Evolutionary conservation across 2,888 invertebrate genomes (phyloP).

Genomic region (Panzeria rudis): DNA sequence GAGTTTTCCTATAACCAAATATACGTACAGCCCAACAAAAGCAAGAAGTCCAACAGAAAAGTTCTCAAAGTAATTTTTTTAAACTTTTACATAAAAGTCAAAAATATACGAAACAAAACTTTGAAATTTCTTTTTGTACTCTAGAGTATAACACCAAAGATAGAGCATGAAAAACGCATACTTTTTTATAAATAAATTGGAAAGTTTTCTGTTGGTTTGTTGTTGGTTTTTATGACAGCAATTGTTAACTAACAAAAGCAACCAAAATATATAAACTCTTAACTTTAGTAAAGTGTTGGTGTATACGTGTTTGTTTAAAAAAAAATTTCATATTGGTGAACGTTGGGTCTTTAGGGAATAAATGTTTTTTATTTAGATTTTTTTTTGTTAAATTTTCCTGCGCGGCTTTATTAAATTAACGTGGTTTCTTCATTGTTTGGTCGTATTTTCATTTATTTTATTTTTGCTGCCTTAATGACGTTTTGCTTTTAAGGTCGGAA

Average conservation of each 20-base stretch:
- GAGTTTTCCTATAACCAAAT: not conserved
- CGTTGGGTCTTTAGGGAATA: not conserved
- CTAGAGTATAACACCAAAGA: not conserved
- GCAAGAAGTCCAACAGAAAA: not conserved
- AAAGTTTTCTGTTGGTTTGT: slow-evolving; percentile 38
- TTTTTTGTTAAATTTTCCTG: slow-evolving; percentile 2
- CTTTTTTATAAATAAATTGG: not conserved
- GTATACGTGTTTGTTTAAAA: not conserved
- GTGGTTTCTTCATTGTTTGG: not conserved
- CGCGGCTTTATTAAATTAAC: slow-evolving; percentile 51
- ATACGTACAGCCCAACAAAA: not conserved
- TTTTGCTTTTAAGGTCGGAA: slow-evolving; percentile 39
- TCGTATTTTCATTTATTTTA: not conserved
- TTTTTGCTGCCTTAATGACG: slow-evolving; percentile 13
- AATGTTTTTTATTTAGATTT: not conserved
- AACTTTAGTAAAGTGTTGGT: slow-evolving; percentile 1
- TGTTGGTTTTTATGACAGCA: slow-evolving; percentile 21
- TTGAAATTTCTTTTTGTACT: not conserved
- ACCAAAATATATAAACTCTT: not conserved
- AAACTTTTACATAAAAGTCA: not conserved
- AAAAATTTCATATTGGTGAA: not conserved
- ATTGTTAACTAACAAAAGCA: slow-evolving; percentile 20
- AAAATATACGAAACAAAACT: not conserved
- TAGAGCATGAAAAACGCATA: not conserved
- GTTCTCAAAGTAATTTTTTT: not conserved